A percentile compares a stretch with the other conserved stretches of the same genome.
These are phyloP conservation scores for Lasius fuliginosus DNA, from an alignment of 2,888 invertebrate species.

Conservation along the genomic window DNA sequence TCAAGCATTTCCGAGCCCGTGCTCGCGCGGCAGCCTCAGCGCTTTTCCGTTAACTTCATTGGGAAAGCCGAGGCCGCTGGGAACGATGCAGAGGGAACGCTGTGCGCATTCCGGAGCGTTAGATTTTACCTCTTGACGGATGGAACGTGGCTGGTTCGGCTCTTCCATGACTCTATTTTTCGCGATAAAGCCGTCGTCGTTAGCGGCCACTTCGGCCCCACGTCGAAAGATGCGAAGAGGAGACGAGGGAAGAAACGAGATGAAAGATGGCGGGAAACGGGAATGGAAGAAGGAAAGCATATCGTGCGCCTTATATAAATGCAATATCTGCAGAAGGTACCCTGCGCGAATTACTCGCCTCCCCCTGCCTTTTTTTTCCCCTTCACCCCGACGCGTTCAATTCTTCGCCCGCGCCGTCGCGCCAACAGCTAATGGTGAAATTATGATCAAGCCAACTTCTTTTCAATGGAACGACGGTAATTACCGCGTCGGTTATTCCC, in stretches of 20 bases:
- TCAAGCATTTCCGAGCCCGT: slow-evolving; percentile 1
- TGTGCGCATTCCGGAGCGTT: slow-evolving; percentile 31
- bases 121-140: slow-evolving; percentile 47
- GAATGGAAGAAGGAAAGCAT: slow-evolving; percentile 21
- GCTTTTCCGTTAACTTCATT: slow-evolving; percentile 61
- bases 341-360: slow-evolving; percentile 71
- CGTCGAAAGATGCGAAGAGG: neutral
- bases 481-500: slow-evolving; percentile 75
- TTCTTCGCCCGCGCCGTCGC: neutral
- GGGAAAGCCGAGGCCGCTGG: slow-evolving; percentile 41
- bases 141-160: slow-evolving; percentile 36
- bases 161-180: slow-evolving; percentile 42
- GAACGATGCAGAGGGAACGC: slow-evolving; percentile 40
- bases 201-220: slow-evolving; percentile 56
- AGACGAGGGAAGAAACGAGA: slow-evolving; percentile 45
- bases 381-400: slow-evolving; percentile 26
- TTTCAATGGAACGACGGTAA: slow-evolving; percentile 80
- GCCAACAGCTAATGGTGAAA: slow-evolving; percentile 75
- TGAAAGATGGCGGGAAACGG: neutral
- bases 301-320: slow-evolving; percentile 73
- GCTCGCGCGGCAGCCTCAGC: neutral
- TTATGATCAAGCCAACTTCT: slow-evolving; percentile 79
- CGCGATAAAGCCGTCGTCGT: slow-evolving; percentile 66
- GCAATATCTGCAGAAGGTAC: slow-evolving; percentile 75
- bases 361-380: neutral